Evolutionary conservation across 2,797 vertebrate genomes (phyloP), one percentile per base, ranked within the genome.

Genomic region (Orientallactaga sibirica): DNA sequence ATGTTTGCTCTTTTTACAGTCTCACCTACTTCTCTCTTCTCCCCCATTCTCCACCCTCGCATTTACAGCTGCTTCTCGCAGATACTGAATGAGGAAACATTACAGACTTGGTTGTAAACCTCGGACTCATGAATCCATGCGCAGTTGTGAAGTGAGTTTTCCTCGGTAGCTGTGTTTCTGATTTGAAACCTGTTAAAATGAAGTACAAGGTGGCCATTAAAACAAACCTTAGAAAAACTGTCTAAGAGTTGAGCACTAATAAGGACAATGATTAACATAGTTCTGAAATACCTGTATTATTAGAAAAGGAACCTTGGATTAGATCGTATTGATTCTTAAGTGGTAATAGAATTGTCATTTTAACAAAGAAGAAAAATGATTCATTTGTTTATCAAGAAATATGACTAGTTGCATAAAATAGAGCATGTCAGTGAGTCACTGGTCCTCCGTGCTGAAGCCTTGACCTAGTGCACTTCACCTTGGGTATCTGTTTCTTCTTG

Each of bases 171-270:
- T 91, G 94, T 96, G 77, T 66, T 96, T 88, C 83, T 94, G 41
- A 97, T 61, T 71, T 95, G 67, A 90, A 97, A 96, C 37, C 97
- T 97, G 74, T 94, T 78, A 92, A 89, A 94, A 83, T 12, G 75
- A 70, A 90, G 80, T 11, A 52, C 7, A 71, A 27, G 25, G 24
- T 66, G 9, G 2, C 58, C 66, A 83, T 88, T 62, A 68, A 48
- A 83, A 81, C 41, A 86, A 86, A 11, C 16, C 16, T 61, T 48
- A 41, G 29, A 16, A n/a, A 14, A 62, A 14, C 19, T 8, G 18
- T 43, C 41, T n/a, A 22, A 64, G 20, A 66, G 61, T 5, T 64
- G 48, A 58, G 25, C 25, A 25, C 12, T 66, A 76, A 70, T 16
- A 66, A 66, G 61, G 15, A 33, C 20, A 76, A 48, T 18, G 41